Conservation (phyloP, 2,888 invertebrate species). For the Hypolimnas misippus region DNA sequence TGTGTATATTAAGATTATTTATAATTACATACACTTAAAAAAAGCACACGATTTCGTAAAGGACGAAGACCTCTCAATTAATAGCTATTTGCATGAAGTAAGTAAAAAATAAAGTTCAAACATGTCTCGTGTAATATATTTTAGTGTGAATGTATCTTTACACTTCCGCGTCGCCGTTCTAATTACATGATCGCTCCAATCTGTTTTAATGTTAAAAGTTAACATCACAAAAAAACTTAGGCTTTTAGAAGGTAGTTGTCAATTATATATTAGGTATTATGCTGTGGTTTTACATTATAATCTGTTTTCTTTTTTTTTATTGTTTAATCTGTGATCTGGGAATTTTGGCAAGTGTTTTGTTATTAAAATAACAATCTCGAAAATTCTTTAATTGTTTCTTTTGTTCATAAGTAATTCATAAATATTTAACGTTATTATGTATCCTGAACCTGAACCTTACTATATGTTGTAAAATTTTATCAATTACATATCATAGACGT, state of each 20-base stretch:
- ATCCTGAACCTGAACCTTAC: too few species aligned
- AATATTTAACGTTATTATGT: too few species aligned
- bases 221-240: constrained; percentile 20
- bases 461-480: too few species aligned
- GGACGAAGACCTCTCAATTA: constrained; percentile 10
- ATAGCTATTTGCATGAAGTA: constrained; percentile 3
- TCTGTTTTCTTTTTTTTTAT: too few species aligned
- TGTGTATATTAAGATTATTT: neutral
- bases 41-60: constrained; percentile 1
- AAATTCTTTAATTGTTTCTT: too few species aligned
- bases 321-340: too few species aligned
- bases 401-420: too few species aligned
- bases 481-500: too few species aligned
- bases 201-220: constrained; percentile 30
- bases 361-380: too few species aligned
- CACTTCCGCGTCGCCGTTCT: constrained; percentile 32
- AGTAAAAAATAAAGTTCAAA: constrained; percentile 21
- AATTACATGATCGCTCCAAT: constrained; percentile 25
- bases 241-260: constrained; percentile 1
- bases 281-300: neutral
- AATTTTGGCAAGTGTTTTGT: too few species aligned
- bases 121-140: constrained; percentile 14
- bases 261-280: neutral
- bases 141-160: constrained; percentile 1
- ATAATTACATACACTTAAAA: neutral